A percentile compares a stretch with the other conserved stretches of the same genome.
Evolutionary conservation across 2,888 invertebrate species (phyloP).

Genomic region (Terebella lapidaria): DNA sequence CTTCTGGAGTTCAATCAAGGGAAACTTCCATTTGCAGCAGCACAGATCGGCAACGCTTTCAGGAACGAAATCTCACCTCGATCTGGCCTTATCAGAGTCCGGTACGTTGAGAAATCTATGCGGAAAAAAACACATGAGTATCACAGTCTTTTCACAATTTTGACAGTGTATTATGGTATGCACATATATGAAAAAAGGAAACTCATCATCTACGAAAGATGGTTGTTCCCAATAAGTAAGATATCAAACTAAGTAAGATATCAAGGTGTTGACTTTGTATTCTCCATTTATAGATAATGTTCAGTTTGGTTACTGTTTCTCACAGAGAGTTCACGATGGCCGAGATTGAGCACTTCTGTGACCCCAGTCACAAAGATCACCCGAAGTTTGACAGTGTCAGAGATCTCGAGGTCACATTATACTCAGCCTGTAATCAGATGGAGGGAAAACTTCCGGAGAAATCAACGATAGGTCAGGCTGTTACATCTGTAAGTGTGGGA

Average conservation of each 20-base stretch:
- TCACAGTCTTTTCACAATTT: not conserved
- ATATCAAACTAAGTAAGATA: no score
- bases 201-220: no score
- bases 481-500: constrained; percentile 61
- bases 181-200: not conserved
- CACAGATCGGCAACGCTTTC: constrained; percentile 97
- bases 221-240: no score
- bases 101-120: constrained; percentile 49
- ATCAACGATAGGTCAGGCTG: constrained; percentile 81
- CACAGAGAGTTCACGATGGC: constrained; percentile 97
- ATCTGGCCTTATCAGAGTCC: constrained; percentile 86
- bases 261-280: no score
- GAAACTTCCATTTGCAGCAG: constrained; percentile 92
- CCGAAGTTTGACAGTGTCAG: constrained; percentile 77
- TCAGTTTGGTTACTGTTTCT: no score
- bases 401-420: constrained; percentile 73
- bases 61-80: constrained; percentile 99
- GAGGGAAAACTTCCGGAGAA: constrained; percentile 82
- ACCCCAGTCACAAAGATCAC: constrained; percentile 74
- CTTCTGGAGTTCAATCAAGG: constrained; percentile 96
- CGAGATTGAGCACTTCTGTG: constrained; percentile 99
- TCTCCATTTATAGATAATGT: no score
- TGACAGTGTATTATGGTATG: not conserved
- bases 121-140: not conserved
- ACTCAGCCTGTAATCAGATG: constrained; percentile 96